Conservation (phyloP, 2,797 vertebrate genomes). For the Orientallactaga sibirica region DNA sequence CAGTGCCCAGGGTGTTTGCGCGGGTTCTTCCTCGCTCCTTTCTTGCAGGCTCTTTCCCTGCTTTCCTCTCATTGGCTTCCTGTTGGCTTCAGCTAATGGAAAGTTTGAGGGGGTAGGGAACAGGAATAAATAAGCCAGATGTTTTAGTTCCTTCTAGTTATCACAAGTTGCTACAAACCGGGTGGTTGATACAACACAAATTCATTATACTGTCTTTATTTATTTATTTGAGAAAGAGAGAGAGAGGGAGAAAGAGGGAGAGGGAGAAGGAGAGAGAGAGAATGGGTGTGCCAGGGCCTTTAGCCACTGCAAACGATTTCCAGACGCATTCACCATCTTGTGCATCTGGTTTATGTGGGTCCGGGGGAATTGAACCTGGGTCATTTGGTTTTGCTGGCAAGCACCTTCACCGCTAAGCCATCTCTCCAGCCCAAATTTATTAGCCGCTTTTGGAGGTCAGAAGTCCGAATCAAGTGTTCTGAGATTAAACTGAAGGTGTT, state of each 20-base stretch:
- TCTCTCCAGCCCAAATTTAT: no score
- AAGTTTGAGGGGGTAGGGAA: neutral
- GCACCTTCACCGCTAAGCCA: no score
- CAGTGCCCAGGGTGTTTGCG: neutral
- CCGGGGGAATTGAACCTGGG: no score
- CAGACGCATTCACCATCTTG: no score
- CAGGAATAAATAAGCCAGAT: neutral
- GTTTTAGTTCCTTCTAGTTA: neutral
- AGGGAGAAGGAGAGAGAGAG: no score
- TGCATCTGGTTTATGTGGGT: no score
- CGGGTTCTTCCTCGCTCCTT: neutral
- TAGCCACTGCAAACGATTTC: no score
- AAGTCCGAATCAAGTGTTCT: neutral
- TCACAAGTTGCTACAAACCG: neutral
- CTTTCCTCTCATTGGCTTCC: constrained; percentile 27
- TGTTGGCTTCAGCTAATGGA: neutral
- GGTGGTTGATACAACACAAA: neutral
- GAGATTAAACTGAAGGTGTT: neutral
- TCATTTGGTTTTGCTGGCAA: no score
- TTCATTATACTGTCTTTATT: no score
- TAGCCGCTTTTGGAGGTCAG: neutral
- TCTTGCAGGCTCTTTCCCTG: neutral
- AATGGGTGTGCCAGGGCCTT: no score
- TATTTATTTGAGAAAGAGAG: no score
- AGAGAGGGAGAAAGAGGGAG: no score